phyloP scores from a whole-genome alignment of 1,140 invertebrate genomes.

The Panagrolaimus sp. region DNA sequence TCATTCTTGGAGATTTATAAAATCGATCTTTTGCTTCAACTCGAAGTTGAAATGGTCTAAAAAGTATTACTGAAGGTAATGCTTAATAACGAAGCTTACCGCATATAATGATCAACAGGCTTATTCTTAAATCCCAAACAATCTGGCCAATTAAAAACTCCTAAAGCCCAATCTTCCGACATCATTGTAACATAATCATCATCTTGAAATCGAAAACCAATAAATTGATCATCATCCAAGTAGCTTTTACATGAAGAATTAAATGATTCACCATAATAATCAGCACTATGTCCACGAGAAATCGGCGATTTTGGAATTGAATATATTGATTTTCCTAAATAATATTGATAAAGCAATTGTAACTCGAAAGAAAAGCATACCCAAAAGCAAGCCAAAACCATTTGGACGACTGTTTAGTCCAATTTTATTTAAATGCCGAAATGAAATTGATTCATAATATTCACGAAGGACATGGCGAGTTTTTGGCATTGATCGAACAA shows the following conservation, averaged over 20 bases:
- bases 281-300: neutral
- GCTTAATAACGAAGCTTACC: slow-evolving; percentile 19
- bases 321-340: slow-evolving; percentile 8
- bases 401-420: slow-evolving; percentile 34
- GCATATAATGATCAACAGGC: slow-evolving; percentile 28
- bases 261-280: neutral
- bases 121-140: slow-evolving; percentile 23
- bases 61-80: neutral
- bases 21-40: neutral
- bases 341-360: neutral
- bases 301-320: neutral
- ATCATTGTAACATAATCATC: slow-evolving; percentile 20
- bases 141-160: slow-evolving; percentile 25
- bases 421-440: slow-evolving; percentile 30
- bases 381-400: slow-evolving; percentile 27
- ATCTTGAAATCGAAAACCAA: slow-evolving; percentile 18
- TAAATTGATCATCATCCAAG: slow-evolving; percentile 25
- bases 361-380: neutral
- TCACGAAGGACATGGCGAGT: slow-evolving; percentile 20
- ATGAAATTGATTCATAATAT: slow-evolving; percentile 22
- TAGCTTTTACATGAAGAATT: slow-evolving; percentile 10
- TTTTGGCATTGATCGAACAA: slow-evolving; percentile 13
- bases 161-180: slow-evolving; percentile 21
- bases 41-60: slow-evolving; percentile 19
- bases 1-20: slow-evolving; percentile 10